Evolutionary conservation across 2,113 vertebrate genomes (phyloP).

Genomic region (Amblyornis subalaris): DNA sequence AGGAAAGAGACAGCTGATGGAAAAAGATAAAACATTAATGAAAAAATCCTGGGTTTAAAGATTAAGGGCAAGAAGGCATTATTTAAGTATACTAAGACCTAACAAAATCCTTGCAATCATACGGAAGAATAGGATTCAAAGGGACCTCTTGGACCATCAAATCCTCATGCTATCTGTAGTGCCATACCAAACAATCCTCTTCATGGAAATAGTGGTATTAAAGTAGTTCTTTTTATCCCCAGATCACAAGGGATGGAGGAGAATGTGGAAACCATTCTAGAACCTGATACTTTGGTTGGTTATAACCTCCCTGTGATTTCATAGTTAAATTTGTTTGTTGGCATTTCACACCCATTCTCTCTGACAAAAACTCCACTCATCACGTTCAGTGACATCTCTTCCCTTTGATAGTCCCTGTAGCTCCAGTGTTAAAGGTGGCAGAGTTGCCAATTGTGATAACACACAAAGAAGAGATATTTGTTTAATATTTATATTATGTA

Average conservation of each 20-base stretch:
- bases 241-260: background rate
- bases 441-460: background rate
- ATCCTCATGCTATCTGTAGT: background rate
- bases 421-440: background rate
- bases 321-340: background rate
- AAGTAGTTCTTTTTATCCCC: background rate
- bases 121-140: background rate
- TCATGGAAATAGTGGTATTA: background rate
- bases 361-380: background rate
- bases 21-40: conserved; percentile 3
- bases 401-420: background rate
- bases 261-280: background rate
- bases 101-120: background rate
- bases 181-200: background rate
- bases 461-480: background rate
- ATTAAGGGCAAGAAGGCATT: conserved; percentile 38
- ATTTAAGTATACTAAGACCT: background rate
- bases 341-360: background rate
- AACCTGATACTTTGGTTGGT: background rate
- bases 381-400: background rate
- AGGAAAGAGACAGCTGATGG: background rate
- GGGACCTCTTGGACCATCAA: background rate
- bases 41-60: conserved; percentile 19
- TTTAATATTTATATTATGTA: background rate
- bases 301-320: background rate